Conservation (phyloP, 2,888 invertebrate species). For the Drosophila longiperda region DNA sequence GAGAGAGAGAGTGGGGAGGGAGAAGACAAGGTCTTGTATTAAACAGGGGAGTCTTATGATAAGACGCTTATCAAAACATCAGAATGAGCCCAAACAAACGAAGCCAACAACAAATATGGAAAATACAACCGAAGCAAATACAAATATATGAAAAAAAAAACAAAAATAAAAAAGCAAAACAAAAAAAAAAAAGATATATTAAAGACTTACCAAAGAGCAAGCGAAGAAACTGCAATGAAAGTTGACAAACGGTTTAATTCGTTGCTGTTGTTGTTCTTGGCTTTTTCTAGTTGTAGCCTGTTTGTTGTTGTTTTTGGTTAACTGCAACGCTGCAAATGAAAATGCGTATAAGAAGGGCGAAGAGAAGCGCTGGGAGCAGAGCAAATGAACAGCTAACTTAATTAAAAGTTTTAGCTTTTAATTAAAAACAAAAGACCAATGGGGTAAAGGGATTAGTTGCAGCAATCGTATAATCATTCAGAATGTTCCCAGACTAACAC, state of each 20-base stretch:
- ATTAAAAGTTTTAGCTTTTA: conserved; percentile 36
- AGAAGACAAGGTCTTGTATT: conserved; percentile 12
- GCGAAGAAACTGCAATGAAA: conserved; percentile 45
- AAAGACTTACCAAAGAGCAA: conserved; percentile 48
- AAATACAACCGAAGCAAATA: conserved; percentile 17
- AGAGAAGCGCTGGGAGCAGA: background rate
- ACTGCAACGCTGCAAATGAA: conserved; percentile 38
- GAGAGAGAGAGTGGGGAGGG: background rate
- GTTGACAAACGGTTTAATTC: conserved; percentile 18
- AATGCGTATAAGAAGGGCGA: conserved; percentile 13
- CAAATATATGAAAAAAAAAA: background rate
- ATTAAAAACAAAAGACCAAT: conserved; percentile 12
- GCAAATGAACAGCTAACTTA: conserved; percentile 19
- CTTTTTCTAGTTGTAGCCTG: conserved; percentile 8
- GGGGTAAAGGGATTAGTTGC: background rate
- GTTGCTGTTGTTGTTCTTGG: conserved; percentile 5
- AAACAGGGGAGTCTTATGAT: conserved; percentile 41
- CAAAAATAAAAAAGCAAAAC: conserved; percentile 5
- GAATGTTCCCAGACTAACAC: background rate
- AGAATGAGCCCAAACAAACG: conserved; percentile 32
- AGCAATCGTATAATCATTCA: background rate
- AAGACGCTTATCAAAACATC: conserved; percentile 49
- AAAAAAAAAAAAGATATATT: conserved; percentile 8
- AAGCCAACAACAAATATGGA: conserved; percentile 20
- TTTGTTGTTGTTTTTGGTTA: conserved; percentile 18